A percentile compares a stretch with the other conserved stretches of the same genome.
These are phyloP conservation scores for Oncopodura yosiiana DNA, from an alignment of 1,140 invertebrate genomes.

Conservation along the genomic window DNA sequence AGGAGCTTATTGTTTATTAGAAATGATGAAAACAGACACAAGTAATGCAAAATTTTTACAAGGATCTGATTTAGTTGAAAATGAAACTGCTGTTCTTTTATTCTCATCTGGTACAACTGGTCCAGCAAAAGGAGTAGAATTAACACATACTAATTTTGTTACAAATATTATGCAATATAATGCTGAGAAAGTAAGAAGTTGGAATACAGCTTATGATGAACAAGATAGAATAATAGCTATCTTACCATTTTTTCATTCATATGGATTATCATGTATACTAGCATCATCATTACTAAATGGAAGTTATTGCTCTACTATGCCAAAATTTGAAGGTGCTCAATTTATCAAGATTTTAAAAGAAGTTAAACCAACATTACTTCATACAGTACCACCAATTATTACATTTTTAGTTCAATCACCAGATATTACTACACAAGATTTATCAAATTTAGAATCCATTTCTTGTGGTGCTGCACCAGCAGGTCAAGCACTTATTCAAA, in stretches of 20 bases:
- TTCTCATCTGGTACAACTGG: slow-evolving; percentile 38
- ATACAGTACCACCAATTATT: not conserved
- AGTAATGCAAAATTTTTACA: not conserved
- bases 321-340: not conserved
- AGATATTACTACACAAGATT: not conserved
- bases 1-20: slow-evolving; percentile 1
- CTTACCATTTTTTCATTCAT: slow-evolving; percentile 29
- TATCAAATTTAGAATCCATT: not conserved
- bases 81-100: slow-evolving; percentile 2
- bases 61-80: slow-evolving; percentile 2
- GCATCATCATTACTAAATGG: slow-evolving; percentile 46
- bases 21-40: slow-evolving; percentile 2
- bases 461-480: not conserved
- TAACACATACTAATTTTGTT: slow-evolving; percentile 28
- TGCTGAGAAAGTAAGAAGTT: not conserved
- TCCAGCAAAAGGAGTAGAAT: slow-evolving; percentile 36
- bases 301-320: slow-evolving; percentile 44
- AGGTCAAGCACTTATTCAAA: not conserved
- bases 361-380: not conserved
- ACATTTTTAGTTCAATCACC: not conserved
- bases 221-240: not conserved
- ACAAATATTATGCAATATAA: slow-evolving; percentile 1
- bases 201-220: not conserved
- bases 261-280: slow-evolving; percentile 11
- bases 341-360: not conserved